Evolutionary conservation across 2,888 invertebrate genomes (phyloP).

Genomic region (Byasa hedistus): DNA sequence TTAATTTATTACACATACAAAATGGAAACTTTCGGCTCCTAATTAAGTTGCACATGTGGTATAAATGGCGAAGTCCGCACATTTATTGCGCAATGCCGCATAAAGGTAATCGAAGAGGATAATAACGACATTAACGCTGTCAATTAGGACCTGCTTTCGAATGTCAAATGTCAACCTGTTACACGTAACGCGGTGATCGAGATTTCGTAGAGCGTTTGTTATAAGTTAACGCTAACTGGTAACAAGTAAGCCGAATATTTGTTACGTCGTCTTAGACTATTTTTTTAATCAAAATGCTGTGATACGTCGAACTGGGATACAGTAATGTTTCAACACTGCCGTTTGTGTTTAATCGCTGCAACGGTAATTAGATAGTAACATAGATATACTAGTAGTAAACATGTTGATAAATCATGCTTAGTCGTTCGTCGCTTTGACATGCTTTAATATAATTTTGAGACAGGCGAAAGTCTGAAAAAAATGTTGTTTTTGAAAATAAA

Average conservation of each 20-base stretch:
- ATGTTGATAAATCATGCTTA: neutral
- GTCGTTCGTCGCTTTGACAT: neutral
- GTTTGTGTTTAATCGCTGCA: too few species aligned
- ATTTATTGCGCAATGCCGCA: constrained; percentile 14
- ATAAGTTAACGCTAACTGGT: neutral
- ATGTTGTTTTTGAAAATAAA: neutral
- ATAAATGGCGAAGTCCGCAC: neutral
- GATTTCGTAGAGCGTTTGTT: neutral
- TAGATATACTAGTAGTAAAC: neutral
- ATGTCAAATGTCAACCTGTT: constrained; percentile 18
- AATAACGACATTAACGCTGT: constrained; percentile 15
- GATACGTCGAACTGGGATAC: too few species aligned
- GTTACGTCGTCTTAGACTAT: too few species aligned
- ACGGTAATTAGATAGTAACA: too few species aligned
- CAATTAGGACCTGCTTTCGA: constrained; percentile 16
- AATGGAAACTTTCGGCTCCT: neutral
- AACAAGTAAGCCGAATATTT: too few species aligned
- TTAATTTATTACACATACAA: neutral
- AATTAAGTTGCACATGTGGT: constrained; percentile 1
- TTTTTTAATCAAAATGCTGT: too few species aligned
- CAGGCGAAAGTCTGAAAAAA: neutral
- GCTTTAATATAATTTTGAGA: neutral
- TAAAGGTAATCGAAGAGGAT: constrained; percentile 17
- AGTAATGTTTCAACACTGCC: too few species aligned
- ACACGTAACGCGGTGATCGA: neutral